These are phyloP conservation scores for Microchrysa polita DNA, from an alignment of 2,888 invertebrate species.

Conservation along the genomic window DNA sequence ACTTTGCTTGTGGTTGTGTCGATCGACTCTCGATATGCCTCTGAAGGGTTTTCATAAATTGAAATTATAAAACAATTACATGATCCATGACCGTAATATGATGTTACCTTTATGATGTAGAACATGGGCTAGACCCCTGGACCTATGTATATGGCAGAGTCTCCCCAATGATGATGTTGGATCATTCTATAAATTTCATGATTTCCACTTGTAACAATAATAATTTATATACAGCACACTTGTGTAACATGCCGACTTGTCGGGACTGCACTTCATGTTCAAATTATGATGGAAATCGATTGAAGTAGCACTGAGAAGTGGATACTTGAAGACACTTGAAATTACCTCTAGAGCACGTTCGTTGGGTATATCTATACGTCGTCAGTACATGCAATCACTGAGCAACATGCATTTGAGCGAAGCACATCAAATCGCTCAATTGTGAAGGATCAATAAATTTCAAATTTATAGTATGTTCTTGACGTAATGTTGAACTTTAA, in stretches of 20 bases:
- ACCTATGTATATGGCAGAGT: too few species aligned
- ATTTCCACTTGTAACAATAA: slow-evolving; percentile 6
- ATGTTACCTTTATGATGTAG: too few species aligned
- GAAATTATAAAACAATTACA: slow-evolving; percentile 8
- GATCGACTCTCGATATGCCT: not conserved
- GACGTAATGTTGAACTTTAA: too few species aligned
- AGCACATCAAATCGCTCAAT: too few species aligned
- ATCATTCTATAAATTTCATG: not conserved
- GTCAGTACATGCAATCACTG: not conserved
- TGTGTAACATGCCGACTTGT: not conserved
- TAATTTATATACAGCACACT: not conserved
- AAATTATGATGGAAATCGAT: slow-evolving; percentile 19
- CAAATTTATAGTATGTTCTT: not conserved
- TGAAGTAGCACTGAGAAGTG: not conserved
- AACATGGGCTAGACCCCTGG: too few species aligned
- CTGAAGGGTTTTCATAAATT: slow-evolving; percentile 4
- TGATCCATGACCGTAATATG: not conserved
- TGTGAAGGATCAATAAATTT: not conserved
- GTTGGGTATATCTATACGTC: too few species aligned
- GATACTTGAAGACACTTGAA: slow-evolving; percentile 9
- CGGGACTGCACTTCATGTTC: not conserved
- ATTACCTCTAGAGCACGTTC: not conserved
- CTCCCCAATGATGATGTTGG: too few species aligned
- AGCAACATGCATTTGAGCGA: not conserved
- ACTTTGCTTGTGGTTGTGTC: not conserved